phyloP scores from a whole-genome alignment of 2,113 vertebrate genomes.

The Eclectus roratus region DNA sequence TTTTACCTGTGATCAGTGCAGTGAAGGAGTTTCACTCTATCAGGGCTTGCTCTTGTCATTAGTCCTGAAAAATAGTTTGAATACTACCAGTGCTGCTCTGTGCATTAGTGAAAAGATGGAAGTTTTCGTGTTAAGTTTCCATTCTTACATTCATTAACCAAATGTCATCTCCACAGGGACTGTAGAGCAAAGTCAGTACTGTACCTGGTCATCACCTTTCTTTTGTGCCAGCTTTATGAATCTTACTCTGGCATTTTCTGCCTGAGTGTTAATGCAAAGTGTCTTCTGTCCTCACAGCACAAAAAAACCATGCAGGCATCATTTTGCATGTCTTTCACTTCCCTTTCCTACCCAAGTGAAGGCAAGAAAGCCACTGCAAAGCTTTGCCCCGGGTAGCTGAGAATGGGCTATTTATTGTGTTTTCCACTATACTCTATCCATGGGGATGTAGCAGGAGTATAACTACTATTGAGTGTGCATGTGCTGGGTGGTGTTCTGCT shows the following conservation, averaged over 20 bases:
- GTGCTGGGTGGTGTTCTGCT: neutral
- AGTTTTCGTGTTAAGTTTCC: neutral
- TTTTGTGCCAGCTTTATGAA: neutral
- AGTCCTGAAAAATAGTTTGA: neutral
- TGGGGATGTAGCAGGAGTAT: neutral
- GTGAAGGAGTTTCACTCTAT: neutral
- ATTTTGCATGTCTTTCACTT: neutral
- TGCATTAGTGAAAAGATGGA: neutral
- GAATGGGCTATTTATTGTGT: neutral
- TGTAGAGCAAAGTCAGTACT: neutral
- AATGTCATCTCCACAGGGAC: neutral
- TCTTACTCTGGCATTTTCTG: slow-evolving; percentile 4
- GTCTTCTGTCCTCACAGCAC: neutral
- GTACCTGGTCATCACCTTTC: neutral
- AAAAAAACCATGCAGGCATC: neutral
- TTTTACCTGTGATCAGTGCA: neutral
- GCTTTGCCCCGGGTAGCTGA: neutral
- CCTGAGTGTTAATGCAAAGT: neutral
- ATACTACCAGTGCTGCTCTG: neutral
- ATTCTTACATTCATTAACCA: neutral
- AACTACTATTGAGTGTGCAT: neutral
- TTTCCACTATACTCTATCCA: accelerated
- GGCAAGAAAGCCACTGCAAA: neutral
- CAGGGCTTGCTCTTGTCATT: slow-evolving; percentile 3
- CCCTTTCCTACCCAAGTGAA: neutral